Conservation (phyloP, 2,113 vertebrate genomes). For the Myrmecobius fasciatus region DNA sequence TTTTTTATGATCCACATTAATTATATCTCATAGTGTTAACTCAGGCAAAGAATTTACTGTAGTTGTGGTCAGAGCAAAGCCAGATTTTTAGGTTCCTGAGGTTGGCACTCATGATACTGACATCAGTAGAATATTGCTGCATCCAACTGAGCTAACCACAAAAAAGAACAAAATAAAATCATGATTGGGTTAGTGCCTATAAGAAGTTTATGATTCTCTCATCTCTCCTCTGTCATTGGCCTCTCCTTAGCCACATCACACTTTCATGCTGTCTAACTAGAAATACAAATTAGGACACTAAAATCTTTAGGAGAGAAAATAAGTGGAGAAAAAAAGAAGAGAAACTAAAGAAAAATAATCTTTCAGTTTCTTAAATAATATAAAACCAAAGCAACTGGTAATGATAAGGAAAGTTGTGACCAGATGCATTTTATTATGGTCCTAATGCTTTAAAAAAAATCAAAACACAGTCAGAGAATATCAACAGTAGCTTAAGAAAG, state of each 20-base stretch:
- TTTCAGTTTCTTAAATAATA: neutral
- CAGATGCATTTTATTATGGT: neutral
- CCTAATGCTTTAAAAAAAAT: neutral
- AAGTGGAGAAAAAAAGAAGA: neutral
- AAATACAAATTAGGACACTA: neutral
- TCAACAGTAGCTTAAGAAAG: neutral
- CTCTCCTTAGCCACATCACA: neutral
- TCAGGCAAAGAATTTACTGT: too few relatives aligned
- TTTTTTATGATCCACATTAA: neutral
- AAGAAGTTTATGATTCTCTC: neutral
- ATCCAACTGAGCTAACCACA: neutral
- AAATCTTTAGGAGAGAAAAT: neutral
- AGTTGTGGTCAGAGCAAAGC: neutral
- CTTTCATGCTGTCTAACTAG: neutral
- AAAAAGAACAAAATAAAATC: neutral
- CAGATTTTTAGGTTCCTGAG: neutral
- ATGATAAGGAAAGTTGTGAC: neutral
- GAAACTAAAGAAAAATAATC: neutral
- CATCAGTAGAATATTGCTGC: neutral
- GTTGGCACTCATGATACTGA: neutral
- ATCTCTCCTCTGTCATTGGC: neutral
- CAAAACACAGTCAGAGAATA: neutral
- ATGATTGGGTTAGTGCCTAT: neutral
- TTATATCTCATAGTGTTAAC: neutral
- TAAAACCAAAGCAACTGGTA: neutral